phyloP scores from a whole-genome alignment of 2,888 invertebrate species.

The Cynaeus angustus region DNA sequence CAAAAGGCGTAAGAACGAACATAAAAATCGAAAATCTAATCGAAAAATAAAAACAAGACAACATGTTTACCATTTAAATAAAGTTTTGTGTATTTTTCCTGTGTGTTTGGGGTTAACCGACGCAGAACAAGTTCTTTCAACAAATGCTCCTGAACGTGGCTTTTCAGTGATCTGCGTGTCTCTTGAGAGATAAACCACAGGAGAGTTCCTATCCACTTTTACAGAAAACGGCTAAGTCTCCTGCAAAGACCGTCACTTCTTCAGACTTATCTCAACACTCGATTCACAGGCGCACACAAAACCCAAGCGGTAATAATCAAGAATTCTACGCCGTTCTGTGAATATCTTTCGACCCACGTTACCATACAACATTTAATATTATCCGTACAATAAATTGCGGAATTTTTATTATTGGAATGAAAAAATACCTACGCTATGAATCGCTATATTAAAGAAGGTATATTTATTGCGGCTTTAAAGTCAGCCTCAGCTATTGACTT shows the following conservation, averaged over 20 bases:
- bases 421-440: slow-evolving; percentile 20
- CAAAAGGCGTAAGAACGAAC: too few relatives aligned
- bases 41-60: not conserved
- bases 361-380: slow-evolving; percentile 27
- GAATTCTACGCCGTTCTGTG: slow-evolving; percentile 21
- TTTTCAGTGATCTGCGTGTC: slow-evolving; percentile 57
- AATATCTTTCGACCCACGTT: not conserved
- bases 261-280: slow-evolving; percentile 38
- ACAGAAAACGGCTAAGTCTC: slow-evolving; percentile 46
- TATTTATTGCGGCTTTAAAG: slow-evolving; percentile 36
- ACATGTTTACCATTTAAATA: slow-evolving; percentile 38
- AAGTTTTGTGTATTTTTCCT: slow-evolving; percentile 20
- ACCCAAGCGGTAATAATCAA: slow-evolving; percentile 25
- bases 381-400: slow-evolving; percentile 23
- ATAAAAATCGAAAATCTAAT: too few relatives aligned
- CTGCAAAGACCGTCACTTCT: slow-evolving; percentile 48
- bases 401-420: slow-evolving; percentile 31
- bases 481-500: slow-evolving; percentile 41
- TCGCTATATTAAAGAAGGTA: slow-evolving; percentile 25
- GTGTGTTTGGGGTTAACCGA: slow-evolving; percentile 30
- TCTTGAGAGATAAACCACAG: slow-evolving; percentile 57
- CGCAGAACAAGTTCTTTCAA: slow-evolving; percentile 46
- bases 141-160: slow-evolving; percentile 48
- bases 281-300: slow-evolving; percentile 43
- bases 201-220: slow-evolving; percentile 53